A percentile compares a stretch with the other conserved stretches of the same genome.
Conservation (phyloP, 2,888 invertebrate genomes). For the Pelosia muscerda region DNA sequence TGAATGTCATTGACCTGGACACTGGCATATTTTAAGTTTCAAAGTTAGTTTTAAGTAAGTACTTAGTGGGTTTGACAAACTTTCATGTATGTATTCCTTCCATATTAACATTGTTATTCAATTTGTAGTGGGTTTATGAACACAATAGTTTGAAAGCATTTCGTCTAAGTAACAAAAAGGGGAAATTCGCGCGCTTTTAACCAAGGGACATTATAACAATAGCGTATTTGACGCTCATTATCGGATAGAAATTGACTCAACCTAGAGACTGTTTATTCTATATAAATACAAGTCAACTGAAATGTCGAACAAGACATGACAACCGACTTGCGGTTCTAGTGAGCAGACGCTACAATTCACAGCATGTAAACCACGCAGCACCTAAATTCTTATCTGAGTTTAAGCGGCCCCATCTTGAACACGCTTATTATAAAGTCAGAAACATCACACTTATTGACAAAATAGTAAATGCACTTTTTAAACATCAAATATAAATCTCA, state of each 20-base stretch:
- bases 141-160: not conserved
- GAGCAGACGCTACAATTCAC: not conserved
- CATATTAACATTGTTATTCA: not conserved
- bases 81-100: not conserved
- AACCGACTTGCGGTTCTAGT: not conserved
- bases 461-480: not conserved
- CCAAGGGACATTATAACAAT: not conserved
- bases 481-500: not conserved
- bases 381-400: not conserved
- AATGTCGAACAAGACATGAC: not conserved
- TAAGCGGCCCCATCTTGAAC: constrained; percentile 1
- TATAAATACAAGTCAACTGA: not conserved
- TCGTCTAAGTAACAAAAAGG: not conserved
- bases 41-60: not conserved
- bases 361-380: not conserved
- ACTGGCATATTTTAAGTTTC: not conserved
- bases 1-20: not conserved
- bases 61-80: not conserved
- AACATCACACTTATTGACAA: not conserved
- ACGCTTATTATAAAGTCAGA: not conserved
- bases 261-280: not conserved
- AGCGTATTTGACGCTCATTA: not conserved
- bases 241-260: not conserved
- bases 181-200: constrained; percentile 1
- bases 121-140: not conserved